Conservation (phyloP, 2,888 invertebrate genomes). For the Lumbricus terrestris region DNA sequence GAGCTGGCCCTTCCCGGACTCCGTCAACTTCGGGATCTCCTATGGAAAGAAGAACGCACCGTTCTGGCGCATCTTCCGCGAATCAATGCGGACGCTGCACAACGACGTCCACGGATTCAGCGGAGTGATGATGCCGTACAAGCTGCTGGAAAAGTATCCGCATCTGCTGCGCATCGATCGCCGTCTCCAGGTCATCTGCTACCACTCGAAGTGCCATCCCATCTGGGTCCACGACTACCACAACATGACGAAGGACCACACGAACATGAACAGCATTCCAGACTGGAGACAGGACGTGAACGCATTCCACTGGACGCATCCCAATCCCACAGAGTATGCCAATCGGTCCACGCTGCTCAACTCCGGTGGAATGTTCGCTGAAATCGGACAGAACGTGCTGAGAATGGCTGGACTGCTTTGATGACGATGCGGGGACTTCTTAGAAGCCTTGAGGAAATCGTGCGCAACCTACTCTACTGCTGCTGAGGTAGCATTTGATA, state of each 20-base stretch:
- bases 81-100: conserved; percentile 40
- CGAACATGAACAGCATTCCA: conserved; percentile 43
- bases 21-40: conserved; percentile 42
- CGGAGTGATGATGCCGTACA: conserved; percentile 43
- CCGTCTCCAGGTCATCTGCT: conserved; percentile 49
- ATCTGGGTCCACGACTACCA: conserved; percentile 47
- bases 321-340: conserved; percentile 48
- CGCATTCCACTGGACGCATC: conserved; percentile 48
- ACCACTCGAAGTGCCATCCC: conserved; percentile 50
- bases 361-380: conserved; percentile 46
- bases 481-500: no score
- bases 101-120: conserved; percentile 41
- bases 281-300: conserved; percentile 37
- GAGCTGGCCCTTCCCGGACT: conserved; percentile 40
- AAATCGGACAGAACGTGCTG: conserved; percentile 49
- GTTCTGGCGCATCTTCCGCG: conserved; percentile 41
- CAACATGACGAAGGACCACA: conserved; percentile 42
- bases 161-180: conserved; percentile 47
- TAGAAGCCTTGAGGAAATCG: neutral
- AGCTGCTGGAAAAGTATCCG: conserved; percentile 44
- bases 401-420: conserved; percentile 39
- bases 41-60: conserved; percentile 42
- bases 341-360: conserved; percentile 40
- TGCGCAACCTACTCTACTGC: neutral
- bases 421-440: neutral